These are phyloP conservation scores for Mercenaria mercenaria DNA, from an alignment of 1,140 invertebrate species.

Conservation along the genomic window DNA sequence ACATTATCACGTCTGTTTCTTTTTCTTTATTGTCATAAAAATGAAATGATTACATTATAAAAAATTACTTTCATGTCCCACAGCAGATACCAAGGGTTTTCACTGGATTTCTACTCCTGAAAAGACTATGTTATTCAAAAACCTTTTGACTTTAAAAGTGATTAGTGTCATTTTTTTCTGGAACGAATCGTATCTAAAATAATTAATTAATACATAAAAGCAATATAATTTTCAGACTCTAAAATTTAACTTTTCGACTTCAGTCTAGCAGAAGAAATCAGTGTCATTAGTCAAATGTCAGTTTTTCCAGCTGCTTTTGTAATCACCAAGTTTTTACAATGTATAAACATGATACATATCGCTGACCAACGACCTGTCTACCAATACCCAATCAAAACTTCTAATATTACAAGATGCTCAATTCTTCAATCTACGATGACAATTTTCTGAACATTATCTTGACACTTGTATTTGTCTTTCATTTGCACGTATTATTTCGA, in stretches of 20 bases:
- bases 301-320: conserved; percentile 29
- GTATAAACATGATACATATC: neutral
- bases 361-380: neutral
- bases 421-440: conserved; percentile 11
- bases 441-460: conserved; percentile 10
- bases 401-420: conserved; percentile 17
- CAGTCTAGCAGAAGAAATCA: conserved; percentile 16
- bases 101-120: too few species aligned
- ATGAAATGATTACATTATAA: too few species aligned
- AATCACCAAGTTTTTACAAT: neutral
- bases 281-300: conserved; percentile 1
- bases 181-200: neutral
- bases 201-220: neutral
- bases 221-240: neutral
- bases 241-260: neutral
- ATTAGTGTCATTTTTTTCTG: too few species aligned
- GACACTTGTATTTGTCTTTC: conserved; percentile 37
- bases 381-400: conserved; percentile 30
- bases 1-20: neutral
- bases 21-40: neutral
- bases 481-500: conserved; percentile 31
- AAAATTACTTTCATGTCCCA: too few species aligned
- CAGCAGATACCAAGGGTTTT: too few species aligned
- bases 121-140: too few species aligned
- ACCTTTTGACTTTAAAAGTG: too few species aligned